These are phyloP conservation scores for Zygothrica quintamaculata DNA, from an alignment of 2,888 invertebrate species.

Conservation along the genomic window DNA sequence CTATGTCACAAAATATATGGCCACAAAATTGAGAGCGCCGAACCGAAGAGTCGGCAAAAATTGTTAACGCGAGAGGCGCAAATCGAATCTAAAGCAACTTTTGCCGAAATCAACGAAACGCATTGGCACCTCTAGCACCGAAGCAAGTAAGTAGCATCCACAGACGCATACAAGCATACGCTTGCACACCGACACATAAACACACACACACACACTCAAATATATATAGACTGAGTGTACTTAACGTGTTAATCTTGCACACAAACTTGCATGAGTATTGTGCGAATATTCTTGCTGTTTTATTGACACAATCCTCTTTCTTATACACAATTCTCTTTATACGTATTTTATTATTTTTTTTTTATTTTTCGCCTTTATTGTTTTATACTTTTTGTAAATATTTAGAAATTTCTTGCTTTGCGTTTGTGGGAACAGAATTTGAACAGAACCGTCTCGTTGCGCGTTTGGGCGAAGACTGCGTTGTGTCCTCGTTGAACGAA, in stretches of 20 bases:
- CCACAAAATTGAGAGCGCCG: slow-evolving; percentile 39
- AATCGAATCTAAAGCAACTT: slow-evolving; percentile 38
- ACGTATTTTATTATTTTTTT: not conserved
- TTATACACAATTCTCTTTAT: slow-evolving; percentile 11
- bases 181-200: not conserved
- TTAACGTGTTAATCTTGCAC: slow-evolving; percentile 19
- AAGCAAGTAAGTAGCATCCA: slow-evolving; percentile 18
- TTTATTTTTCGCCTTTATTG: slow-evolving; percentile 5
- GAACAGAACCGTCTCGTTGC: slow-evolving; percentile 72
- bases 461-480: slow-evolving; percentile 77
- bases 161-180: not conserved
- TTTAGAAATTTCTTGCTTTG: slow-evolving; percentile 13
- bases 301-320: not conserved
- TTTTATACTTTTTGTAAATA: slow-evolving; percentile 10
- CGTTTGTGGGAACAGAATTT: slow-evolving; percentile 31
- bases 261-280: not conserved
- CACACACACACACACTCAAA: not conserved
- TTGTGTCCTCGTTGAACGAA: slow-evolving; percentile 43
- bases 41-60: slow-evolving; percentile 31
- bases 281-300: not conserved
- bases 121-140: slow-evolving; percentile 33
- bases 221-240: too few relatives aligned
- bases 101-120: slow-evolving; percentile 51
- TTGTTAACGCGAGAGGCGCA: slow-evolving; percentile 48
- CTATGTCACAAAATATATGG: slow-evolving; percentile 48